Evolutionary conservation across 2,797 vertebrate species (phyloP).

Genomic region (Pangasius larnaudii): DNA sequence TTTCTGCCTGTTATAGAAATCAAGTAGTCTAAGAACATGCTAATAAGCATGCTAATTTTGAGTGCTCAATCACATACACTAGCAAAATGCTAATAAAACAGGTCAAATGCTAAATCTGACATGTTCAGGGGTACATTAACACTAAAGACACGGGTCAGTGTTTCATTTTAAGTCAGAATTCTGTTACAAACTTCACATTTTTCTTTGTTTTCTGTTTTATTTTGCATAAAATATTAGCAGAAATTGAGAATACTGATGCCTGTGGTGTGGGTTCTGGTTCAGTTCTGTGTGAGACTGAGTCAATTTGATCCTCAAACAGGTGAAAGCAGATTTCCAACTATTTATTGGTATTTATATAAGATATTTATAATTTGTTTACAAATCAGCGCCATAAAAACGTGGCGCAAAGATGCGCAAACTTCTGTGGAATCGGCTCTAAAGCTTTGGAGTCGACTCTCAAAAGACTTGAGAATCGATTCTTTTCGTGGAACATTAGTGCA

Average conservation of each 20-base stretch:
- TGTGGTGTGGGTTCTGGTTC: not conserved
- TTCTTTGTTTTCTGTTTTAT: not conserved
- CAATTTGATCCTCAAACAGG: too few species aligned
- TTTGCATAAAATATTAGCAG: not conserved
- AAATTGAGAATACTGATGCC: not conserved
- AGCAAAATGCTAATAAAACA: conserved; percentile 5
- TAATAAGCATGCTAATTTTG: not conserved
- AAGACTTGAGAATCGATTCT: not conserved
- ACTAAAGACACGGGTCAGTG: too few species aligned
- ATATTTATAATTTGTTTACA: too few species aligned
- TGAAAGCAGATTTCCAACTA: too few species aligned
- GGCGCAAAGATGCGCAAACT: not conserved
- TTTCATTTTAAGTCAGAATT: not conserved
- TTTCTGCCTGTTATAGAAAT: not conserved
- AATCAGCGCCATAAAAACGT: not conserved
- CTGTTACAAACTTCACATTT: not conserved
- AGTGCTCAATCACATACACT: not conserved
- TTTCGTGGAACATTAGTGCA: not conserved
- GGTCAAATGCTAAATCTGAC: not conserved
- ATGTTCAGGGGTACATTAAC: not conserved
- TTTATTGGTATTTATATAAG: too few species aligned
- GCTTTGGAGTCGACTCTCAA: not conserved
- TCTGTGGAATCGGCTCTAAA: not conserved
- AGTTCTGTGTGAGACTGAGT: too few species aligned
- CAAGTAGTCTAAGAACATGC: not conserved